A percentile compares a stretch with the other conserved stretches of the same genome.
Conservation (phyloP, 2,888 invertebrate species). For the Caenorhabditis macrosperma region DNA sequence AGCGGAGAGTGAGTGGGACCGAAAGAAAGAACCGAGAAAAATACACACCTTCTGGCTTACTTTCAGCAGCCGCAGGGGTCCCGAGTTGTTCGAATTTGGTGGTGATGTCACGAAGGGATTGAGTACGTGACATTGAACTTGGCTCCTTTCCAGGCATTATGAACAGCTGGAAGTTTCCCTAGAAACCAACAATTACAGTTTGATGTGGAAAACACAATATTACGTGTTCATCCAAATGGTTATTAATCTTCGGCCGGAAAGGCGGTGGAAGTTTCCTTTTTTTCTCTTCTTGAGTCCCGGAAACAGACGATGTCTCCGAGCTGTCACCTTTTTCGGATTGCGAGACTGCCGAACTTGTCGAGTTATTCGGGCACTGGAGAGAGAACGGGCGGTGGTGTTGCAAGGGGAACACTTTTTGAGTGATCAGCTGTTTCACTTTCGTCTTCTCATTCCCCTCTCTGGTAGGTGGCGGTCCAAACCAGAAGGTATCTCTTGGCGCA, state of each 20-base stretch:
- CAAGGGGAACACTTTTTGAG: constrained; percentile 79
- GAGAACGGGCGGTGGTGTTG: constrained; percentile 80
- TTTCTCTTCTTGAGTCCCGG: constrained; percentile 35
- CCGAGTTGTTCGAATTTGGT: constrained; percentile 72
- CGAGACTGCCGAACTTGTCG: constrained; percentile 44
- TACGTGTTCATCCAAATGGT: constrained; percentile 42
- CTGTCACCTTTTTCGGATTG: constrained; percentile 37
- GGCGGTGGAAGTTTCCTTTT: constrained; percentile 10
- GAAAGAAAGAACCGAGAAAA: neutral
- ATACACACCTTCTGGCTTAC: constrained; percentile 46
- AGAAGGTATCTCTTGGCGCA: too few species aligned
- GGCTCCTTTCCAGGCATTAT: constrained; percentile 46
- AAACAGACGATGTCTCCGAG: constrained; percentile 51
- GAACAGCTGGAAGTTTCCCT: constrained; percentile 15
- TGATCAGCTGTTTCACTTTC: constrained; percentile 75
- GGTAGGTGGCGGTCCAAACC: too few species aligned
- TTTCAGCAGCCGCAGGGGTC: constrained; percentile 17
- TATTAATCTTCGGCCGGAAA: constrained; percentile 18
- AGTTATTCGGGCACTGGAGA: constrained; percentile 66
- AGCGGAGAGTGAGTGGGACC: neutral
- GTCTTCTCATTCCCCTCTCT: constrained; percentile 67
- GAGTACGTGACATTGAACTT: constrained; percentile 68
- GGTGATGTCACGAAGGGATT: constrained; percentile 75
- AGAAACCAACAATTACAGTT: neutral
- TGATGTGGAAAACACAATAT: neutral